These are phyloP conservation scores for Sinodicranocentrus sp. DNA, from an alignment of 2,888 invertebrate genomes.

Conservation along the genomic window DNA sequence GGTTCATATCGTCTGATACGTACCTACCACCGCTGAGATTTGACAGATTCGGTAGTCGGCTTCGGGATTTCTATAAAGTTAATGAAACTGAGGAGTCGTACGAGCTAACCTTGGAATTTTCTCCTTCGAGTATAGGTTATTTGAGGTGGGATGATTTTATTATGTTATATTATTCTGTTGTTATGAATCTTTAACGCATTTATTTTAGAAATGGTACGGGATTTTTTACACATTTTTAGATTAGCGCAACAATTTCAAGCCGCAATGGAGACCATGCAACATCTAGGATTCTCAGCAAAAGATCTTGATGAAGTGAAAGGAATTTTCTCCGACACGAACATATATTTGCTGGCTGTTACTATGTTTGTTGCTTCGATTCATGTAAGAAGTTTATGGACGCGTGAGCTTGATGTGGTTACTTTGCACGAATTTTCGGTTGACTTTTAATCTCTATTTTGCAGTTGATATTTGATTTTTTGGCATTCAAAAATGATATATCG, in stretches of 20 bases:
- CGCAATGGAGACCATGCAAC: slow-evolving; percentile 85
- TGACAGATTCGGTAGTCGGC: slow-evolving; percentile 79
- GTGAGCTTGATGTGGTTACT: too few relatives aligned
- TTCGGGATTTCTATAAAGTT: slow-evolving; percentile 78
- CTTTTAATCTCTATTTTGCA: slow-evolving; percentile 80
- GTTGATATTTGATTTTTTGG: slow-evolving; percentile 96
- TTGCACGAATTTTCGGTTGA: too few relatives aligned
- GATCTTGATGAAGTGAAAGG: slow-evolving; percentile 98
- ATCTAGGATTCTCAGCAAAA: slow-evolving; percentile 91
- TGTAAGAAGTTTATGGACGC: slow-evolving; percentile 88
- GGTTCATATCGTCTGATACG: slow-evolving; percentile 72
- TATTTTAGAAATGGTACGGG: too few relatives aligned
- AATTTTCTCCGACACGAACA: slow-evolving; percentile 96
- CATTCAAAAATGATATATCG: slow-evolving; percentile 97
- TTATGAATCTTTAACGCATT: too few relatives aligned
- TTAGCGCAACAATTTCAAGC: slow-evolving; percentile 88
- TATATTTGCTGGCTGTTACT: slow-evolving; percentile 93
- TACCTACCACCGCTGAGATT: slow-evolving; percentile 80
- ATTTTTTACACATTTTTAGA: slow-evolving; percentile 80
- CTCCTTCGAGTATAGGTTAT: slow-evolving; percentile 73
- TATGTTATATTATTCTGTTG: too few relatives aligned
- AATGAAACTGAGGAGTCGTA: slow-evolving; percentile 73
- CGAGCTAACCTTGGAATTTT: slow-evolving; percentile 71
- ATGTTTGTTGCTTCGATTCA: slow-evolving; percentile 94
- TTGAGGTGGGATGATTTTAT: slow-evolving; percentile 69